Percentiles rank a stretch among this genome's conserved stretches.
Conservation (phyloP, 1,140 invertebrate species). For the Drosophila carrolli region DNA sequence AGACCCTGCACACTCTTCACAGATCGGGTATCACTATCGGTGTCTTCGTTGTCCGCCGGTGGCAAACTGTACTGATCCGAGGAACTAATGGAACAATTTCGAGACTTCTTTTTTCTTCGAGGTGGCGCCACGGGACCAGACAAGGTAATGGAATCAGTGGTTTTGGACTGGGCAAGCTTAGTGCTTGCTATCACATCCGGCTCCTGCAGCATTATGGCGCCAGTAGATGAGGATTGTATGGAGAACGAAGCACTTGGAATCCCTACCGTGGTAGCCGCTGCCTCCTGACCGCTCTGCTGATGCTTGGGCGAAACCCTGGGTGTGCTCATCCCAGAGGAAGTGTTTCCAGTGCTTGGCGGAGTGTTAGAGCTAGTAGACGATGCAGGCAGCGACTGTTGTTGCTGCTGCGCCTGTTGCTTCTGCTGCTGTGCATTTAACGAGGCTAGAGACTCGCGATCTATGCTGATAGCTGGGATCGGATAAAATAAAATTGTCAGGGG, state of each 20-base stretch:
- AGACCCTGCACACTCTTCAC: slow-evolving; percentile 81
- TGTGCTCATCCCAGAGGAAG: slow-evolving; percentile 32
- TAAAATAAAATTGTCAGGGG: slow-evolving; percentile 12
- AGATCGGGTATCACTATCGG: slow-evolving; percentile 78
- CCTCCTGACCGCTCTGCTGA: slow-evolving; percentile 15
- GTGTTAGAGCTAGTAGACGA: slow-evolving; percentile 19
- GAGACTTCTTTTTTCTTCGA: slow-evolving; percentile 91
- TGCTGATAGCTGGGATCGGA: slow-evolving; percentile 62
- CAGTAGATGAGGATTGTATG: slow-evolving; percentile 9
- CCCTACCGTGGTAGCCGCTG: background rate
- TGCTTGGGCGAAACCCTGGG: slow-evolving; percentile 53
- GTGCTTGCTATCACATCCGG: slow-evolving; percentile 97
- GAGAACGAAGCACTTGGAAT: background rate
- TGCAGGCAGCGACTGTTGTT: slow-evolving; percentile 40
- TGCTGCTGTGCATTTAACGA: slow-evolving; percentile 69
- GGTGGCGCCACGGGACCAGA: slow-evolving; percentile 91
- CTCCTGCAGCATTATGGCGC: slow-evolving; percentile 88
- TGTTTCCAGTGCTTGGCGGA: slow-evolving; percentile 29
- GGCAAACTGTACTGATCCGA: slow-evolving; percentile 74
- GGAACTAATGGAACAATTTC: slow-evolving; percentile 85
- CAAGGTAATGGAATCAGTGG: slow-evolving; percentile 81
- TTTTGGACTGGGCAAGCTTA: slow-evolving; percentile 87
- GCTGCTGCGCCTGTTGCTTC: slow-evolving; percentile 52
- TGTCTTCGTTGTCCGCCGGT: slow-evolving; percentile 69
- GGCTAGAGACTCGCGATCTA: slow-evolving; percentile 80